phyloP scores from a whole-genome alignment of 2,888 invertebrate genomes.

The Synanthedon vespiformis region DNA sequence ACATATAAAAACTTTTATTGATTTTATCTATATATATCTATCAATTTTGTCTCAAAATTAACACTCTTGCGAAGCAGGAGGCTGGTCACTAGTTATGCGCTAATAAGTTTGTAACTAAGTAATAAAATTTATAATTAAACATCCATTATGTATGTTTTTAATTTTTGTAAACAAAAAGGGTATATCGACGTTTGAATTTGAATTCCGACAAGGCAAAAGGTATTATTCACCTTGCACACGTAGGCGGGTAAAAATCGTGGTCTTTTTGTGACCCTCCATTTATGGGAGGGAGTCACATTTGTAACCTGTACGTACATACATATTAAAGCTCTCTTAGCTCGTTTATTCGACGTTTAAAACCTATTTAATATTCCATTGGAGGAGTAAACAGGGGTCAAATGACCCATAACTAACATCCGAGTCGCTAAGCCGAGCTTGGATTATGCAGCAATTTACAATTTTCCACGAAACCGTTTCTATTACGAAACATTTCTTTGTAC shows the following conservation, averaged over 20 bases:
- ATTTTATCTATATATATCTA: too few relatives aligned
- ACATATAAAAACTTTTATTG: too few relatives aligned
- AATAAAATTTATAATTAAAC: too few relatives aligned
- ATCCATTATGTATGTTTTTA: too few relatives aligned
- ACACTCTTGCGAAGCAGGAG: too few relatives aligned
- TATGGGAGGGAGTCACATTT: neutral
- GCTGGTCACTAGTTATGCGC: too few relatives aligned
- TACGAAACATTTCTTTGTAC: constrained; percentile 7
- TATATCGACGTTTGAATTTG: neutral
- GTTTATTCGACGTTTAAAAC: constrained; percentile 18
- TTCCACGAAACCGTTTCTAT: constrained; percentile 36
- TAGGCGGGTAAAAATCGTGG: neutral
- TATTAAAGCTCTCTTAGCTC: constrained; percentile 10
- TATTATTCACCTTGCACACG: neutral
- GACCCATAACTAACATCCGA: constrained; percentile 48
- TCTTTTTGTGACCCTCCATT: neutral
- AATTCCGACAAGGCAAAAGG: neutral
- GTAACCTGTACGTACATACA: constrained; percentile 2
- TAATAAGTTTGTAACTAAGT: too few relatives aligned
- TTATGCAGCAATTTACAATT: constrained; percentile 43
- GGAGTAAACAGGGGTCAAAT: constrained; percentile 40
- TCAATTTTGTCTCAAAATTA: too few relatives aligned
- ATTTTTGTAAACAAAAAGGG: too few relatives aligned
- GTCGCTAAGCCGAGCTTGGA: constrained; percentile 19
- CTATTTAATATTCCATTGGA: constrained; percentile 47